phyloP scores from a whole-genome alignment of 2,797 vertebrate genomes.

The Denticeps clupeoides region DNA sequence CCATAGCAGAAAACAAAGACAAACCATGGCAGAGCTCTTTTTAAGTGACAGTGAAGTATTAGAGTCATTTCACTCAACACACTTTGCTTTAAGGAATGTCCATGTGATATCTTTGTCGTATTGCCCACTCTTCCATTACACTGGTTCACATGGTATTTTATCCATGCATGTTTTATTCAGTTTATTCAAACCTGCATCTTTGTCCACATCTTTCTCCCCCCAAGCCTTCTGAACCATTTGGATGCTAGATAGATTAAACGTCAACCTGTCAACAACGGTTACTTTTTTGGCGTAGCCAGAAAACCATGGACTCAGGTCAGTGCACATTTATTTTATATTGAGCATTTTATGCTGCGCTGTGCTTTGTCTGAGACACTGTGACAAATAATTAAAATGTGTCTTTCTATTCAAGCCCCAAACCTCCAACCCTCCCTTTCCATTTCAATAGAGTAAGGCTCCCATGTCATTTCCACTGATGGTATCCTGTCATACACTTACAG shows the following conservation, averaged over 20 bases:
- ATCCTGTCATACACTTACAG: neutral
- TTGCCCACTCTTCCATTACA: no score
- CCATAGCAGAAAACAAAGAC: no score
- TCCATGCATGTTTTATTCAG: neutral
- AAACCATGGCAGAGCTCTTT: no score
- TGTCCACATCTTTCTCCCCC: constrained; percentile 4
- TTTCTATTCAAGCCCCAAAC: constrained; percentile 1
- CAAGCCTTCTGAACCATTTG: constrained; percentile 19
- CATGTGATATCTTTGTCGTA: no score
- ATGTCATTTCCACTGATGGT: neutral
- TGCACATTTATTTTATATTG: constrained; percentile 22
- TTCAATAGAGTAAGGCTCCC: neutral
- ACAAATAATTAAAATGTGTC: constrained; percentile 18
- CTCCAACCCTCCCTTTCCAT: neutral
- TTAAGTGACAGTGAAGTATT: no score
- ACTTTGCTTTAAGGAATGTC: no score
- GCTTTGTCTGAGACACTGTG: neutral
- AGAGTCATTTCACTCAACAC: no score
- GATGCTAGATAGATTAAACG: constrained; percentile 24
- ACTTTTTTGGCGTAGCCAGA: constrained; percentile 9
- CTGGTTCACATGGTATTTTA: no score
- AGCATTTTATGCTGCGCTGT: neutral
- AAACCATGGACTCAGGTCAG: constrained; percentile 16
- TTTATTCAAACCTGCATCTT: constrained; percentile 1
- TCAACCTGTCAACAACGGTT: constrained; percentile 23